Conservation (phyloP, 1,140 invertebrate species). For the Nasonia giraulti region DNA sequence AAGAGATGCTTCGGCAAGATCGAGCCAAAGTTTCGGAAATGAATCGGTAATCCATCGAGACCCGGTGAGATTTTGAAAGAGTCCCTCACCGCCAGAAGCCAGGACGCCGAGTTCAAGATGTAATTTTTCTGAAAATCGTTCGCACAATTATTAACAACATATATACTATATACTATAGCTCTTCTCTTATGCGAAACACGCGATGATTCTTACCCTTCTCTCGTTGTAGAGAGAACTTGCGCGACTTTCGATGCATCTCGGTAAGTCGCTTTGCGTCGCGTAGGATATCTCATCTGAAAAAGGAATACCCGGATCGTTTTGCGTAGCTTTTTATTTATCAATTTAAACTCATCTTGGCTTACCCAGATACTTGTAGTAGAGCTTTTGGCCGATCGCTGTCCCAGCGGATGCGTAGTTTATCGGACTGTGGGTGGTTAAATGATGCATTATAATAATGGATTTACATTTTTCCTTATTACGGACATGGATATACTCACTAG, state of each 20-base stretch:
- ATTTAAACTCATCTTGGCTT: neutral
- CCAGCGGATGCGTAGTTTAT: slow-evolving; percentile 49
- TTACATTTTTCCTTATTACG: neutral
- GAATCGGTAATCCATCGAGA: slow-evolving; percentile 29
- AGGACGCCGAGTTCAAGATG: slow-evolving; percentile 10
- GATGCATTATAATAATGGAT: neutral
- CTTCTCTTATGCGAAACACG: too few species aligned
- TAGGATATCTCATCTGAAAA: neutral
- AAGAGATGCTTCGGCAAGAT: slow-evolving; percentile 18
- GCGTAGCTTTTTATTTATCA: too few species aligned
- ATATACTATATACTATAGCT: too few species aligned
- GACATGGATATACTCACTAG: slow-evolving; percentile 14
- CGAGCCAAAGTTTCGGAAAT: slow-evolving; percentile 37
- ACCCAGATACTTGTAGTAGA: slow-evolving; percentile 35
- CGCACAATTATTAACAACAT: too few species aligned
- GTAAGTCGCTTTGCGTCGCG: neutral
- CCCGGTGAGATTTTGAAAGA: slow-evolving; percentile 24
- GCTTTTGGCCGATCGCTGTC: slow-evolving; percentile 12
- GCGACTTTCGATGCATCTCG: slow-evolving; percentile 5
- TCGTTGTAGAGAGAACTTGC: neutral
- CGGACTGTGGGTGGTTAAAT: neutral
- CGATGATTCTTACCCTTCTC: neutral
- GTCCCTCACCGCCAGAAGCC: slow-evolving; percentile 27
- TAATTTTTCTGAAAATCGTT: neutral
- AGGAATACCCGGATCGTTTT: neutral